These are phyloP conservation scores for Neosilurus mollespiculum DNA, from an alignment of 2,797 vertebrate genomes.

Conservation along the genomic window DNA sequence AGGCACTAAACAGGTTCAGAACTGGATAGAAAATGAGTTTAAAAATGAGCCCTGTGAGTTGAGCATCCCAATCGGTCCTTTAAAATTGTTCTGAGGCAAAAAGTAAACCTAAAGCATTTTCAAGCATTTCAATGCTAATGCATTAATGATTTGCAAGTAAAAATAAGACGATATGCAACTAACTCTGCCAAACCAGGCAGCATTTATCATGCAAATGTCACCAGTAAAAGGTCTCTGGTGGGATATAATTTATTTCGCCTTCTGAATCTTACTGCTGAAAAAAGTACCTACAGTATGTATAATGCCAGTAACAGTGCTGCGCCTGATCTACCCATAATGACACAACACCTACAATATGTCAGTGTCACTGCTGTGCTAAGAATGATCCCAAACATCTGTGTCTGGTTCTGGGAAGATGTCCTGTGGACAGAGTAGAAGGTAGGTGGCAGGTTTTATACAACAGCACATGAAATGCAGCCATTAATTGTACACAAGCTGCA, in stretches of 20 bases:
- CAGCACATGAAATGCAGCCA: neutral
- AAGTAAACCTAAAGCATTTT: slow-evolving; percentile 5
- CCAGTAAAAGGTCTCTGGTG: neutral
- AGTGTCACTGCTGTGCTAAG: neutral
- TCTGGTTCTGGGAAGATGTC: neutral
- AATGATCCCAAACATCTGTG: neutral
- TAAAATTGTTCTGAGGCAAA: neutral
- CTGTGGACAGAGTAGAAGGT: neutral
- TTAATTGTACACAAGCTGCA: neutral
- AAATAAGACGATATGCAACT: neutral
- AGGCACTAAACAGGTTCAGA: slow-evolving; percentile 38
- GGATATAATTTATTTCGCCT: neutral
- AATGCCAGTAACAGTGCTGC: neutral
- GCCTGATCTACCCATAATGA: slow-evolving; percentile 1
- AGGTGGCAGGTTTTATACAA: slow-evolving; percentile 5
- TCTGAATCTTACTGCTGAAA: neutral
- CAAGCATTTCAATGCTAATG: neutral
- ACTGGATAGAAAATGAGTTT: slow-evolving; percentile 38
- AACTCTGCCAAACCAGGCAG: neutral
- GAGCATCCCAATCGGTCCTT: slow-evolving; percentile 41
- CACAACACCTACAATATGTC: slow-evolving; percentile 6
- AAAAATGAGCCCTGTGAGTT: slow-evolving; percentile 39
- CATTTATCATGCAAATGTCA: slow-evolving; percentile 7
- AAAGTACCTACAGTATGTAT: neutral
- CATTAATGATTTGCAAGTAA: neutral